Percentiles rank a stretch among this genome's conserved stretches.
These are phyloP conservation scores for Listronotus oregonensis DNA, from an alignment of 1,140 invertebrate genomes.

Conservation along the genomic window DNA sequence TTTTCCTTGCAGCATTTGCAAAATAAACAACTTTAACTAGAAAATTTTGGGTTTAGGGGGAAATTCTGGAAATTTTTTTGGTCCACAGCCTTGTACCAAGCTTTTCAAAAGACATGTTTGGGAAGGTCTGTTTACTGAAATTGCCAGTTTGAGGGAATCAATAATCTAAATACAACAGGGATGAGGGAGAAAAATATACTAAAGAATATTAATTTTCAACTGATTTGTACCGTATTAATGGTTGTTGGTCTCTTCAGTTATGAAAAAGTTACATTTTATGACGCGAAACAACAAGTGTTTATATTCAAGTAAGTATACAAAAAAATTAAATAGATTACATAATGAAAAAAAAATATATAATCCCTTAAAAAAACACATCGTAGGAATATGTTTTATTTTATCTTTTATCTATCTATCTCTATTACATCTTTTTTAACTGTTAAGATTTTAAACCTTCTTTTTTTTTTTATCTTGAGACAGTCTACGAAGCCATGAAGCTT, in stretches of 20 bases:
- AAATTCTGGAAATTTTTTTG: conserved; percentile 26
- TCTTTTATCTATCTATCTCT: too few species aligned
- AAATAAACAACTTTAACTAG: conserved; percentile 13
- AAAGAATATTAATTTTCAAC: conserved; percentile 23
- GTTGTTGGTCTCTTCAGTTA: conserved; percentile 17
- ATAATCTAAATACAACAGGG: conserved; percentile 8
- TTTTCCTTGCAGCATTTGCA: conserved; percentile 10
- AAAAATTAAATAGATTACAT: neutral
- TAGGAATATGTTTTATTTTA: too few species aligned
- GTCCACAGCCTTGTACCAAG: conserved; percentile 24
- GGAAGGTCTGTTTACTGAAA: conserved; percentile 18
- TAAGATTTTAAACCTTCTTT: too few species aligned
- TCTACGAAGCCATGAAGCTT: too few species aligned
- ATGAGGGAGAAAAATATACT: conserved; percentile 9
- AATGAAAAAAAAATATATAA: too few species aligned
- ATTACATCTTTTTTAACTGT: too few species aligned
- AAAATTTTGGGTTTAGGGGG: conserved; percentile 17
- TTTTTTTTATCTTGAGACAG: too few species aligned
- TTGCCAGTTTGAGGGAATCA: conserved; percentile 1
- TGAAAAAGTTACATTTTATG: conserved; percentile 12
- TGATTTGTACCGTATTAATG: conserved; percentile 4
- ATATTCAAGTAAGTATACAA: conserved; percentile 19
- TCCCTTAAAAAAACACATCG: too few species aligned
- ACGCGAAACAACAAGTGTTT: conserved; percentile 14
- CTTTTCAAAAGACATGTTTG: conserved; percentile 21